A percentile compares a stretch with the other conserved stretches of the same genome.
These are phyloP conservation scores for Odontomachus brunneus DNA, from an alignment of 1,140 invertebrate genomes.

Conservation along the genomic window DNA sequence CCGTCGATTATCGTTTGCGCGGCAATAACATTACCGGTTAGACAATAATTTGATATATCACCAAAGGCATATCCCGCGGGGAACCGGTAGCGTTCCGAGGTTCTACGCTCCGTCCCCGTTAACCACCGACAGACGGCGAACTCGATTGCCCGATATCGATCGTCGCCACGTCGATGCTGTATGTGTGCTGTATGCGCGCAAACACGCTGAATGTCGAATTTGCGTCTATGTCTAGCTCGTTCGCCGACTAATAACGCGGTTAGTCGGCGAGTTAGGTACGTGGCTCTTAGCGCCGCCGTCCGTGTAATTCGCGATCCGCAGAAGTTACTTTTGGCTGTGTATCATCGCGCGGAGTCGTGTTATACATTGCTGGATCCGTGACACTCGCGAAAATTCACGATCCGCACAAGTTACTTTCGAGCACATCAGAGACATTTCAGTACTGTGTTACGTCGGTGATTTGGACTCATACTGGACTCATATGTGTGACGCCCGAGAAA, in stretches of 20 bases:
- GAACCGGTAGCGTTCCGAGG: constrained; percentile 45
- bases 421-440: no score
- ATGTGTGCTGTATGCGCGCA: not conserved
- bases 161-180: constrained; percentile 52
- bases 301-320: constrained; percentile 13
- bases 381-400: no score
- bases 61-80: constrained; percentile 61
- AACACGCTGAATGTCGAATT: constrained; percentile 28
- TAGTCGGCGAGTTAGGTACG: constrained; percentile 47
- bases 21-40: constrained; percentile 74
- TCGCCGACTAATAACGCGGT: constrained; percentile 64
- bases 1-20: constrained; percentile 73
- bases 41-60: constrained; percentile 76
- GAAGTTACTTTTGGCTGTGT: not conserved
- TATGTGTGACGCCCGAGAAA: no score
- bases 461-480: no score
- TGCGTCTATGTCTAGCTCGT: constrained; percentile 56
- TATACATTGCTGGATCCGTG: no score
- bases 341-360: no score
- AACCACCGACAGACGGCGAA: constrained; percentile 70
- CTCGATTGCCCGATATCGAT: constrained; percentile 74
- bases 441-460: no score
- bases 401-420: no score
- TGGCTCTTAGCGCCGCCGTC: not conserved
- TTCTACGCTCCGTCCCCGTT: constrained; percentile 63